A percentile compares a stretch with the other conserved stretches of the same genome.
phyloP scores from a whole-genome alignment of 1,140 invertebrate genomes.

The Scylla paramamosain region DNA sequence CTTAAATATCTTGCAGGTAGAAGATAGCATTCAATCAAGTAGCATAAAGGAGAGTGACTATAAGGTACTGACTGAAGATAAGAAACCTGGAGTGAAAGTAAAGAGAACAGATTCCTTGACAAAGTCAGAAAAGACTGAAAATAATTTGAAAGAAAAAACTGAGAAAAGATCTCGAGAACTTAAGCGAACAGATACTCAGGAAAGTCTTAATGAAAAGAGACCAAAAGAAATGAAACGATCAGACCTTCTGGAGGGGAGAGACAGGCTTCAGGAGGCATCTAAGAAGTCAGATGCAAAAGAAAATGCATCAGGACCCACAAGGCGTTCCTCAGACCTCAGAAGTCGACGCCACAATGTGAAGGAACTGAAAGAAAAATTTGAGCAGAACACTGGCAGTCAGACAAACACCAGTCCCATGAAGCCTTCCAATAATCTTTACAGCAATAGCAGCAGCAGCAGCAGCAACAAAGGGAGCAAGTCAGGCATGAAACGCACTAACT shows the following conservation, averaged over 20 bases:
- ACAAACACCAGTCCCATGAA: slow-evolving; percentile 53
- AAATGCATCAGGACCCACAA: slow-evolving; percentile 11
- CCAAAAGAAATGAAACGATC: slow-evolving; percentile 74
- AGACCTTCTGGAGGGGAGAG: slow-evolving; percentile 43
- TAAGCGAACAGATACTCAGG: slow-evolving; percentile 71
- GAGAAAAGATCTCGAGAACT: slow-evolving; percentile 86
- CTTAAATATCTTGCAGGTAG: slow-evolving; percentile 52
- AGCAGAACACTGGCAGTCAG: slow-evolving; percentile 62
- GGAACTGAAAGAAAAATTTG: slow-evolving; percentile 77
- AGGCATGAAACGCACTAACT: slow-evolving; percentile 56
- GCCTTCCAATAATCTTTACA: slow-evolving; percentile 47
- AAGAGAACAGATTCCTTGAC: slow-evolving; percentile 85
- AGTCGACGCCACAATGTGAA: slow-evolving; percentile 76
- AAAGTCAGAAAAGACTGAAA: slow-evolving; percentile 91
- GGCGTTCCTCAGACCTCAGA: slow-evolving; percentile 70
- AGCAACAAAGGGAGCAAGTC: slow-evolving; percentile 56
- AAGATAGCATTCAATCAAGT: slow-evolving; percentile 54
- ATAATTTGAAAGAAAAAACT: slow-evolving; percentile 83
- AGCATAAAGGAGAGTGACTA: slow-evolving; percentile 54
- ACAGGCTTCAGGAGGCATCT: slow-evolving; percentile 52
- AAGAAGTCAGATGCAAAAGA: slow-evolving; percentile 66
- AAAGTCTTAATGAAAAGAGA: slow-evolving; percentile 73
- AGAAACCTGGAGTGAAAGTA: slow-evolving; percentile 77
- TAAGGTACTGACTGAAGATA: slow-evolving; percentile 61
- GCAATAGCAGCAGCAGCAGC: slow-evolving; percentile 69